Evolutionary conservation across 2,797 vertebrate species (phyloP).

Genomic region (Potorous gilbertii): DNA sequence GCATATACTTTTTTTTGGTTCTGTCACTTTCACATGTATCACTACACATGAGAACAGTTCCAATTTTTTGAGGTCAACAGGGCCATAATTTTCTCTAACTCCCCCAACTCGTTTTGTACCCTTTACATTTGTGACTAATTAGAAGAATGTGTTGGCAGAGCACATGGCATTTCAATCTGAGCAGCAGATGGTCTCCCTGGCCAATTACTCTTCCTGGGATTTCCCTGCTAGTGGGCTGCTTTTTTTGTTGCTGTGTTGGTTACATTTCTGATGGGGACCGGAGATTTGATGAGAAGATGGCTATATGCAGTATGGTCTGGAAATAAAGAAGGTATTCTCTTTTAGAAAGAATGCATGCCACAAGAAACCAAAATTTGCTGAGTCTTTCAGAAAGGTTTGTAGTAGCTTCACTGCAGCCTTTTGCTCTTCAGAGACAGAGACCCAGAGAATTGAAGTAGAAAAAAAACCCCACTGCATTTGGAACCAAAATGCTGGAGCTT

Average conservation of each 20-base stretch:
- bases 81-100: neutral
- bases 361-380: neutral
- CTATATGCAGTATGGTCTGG: neutral
- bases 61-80: neutral
- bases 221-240: neutral
- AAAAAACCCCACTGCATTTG: neutral
- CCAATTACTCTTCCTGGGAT: neutral
- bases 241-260: neutral
- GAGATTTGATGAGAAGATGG: neutral
- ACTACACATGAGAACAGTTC: neutral
- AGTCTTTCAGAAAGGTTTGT: neutral
- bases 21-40: neutral
- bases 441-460: neutral
- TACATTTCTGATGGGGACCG: neutral
- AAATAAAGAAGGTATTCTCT: neutral
- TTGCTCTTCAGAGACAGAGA: neutral
- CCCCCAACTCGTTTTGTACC: neutral
- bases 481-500: neutral
- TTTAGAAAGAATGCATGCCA: neutral
- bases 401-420: neutral
- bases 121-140: neutral
- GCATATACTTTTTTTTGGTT: neutral
- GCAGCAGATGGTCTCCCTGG: neutral
- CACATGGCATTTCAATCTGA: neutral
- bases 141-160: neutral